A percentile compares a stretch with the other conserved stretches of the same genome.
Conservation (phyloP, 2,797 vertebrate species). For the Phrynocephalus forsythii region DNA sequence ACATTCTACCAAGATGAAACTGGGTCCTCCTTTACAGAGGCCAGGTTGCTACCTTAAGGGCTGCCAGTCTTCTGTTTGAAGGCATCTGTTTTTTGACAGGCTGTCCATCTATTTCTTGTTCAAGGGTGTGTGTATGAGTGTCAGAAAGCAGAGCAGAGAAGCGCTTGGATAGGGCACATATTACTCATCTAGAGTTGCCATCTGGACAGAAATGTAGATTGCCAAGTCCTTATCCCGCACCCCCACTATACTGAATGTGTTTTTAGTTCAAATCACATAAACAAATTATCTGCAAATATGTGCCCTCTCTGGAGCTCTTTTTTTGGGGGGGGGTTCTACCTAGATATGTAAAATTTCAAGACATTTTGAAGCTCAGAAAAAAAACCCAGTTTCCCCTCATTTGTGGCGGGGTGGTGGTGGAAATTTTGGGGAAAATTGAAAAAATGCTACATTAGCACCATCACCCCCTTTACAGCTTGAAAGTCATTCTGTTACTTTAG, state of each 20-base stretch:
- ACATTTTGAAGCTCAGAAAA: no score
- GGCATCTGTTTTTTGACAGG: background rate
- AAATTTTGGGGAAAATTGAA: no score
- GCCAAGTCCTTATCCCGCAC: background rate
- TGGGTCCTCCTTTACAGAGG: background rate
- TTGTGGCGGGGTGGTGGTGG: no score
- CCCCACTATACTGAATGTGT: background rate
- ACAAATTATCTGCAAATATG: background rate
- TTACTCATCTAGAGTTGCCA: background rate
- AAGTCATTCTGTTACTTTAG: no score
- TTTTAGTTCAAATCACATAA: background rate
- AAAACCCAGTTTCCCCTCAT: no score
- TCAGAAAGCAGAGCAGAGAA: background rate
- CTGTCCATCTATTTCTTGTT: background rate
- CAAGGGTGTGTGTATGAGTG: background rate
- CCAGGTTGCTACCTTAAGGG: background rate
- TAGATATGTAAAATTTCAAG: no score
- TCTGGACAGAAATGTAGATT: background rate
- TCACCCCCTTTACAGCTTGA: no score
- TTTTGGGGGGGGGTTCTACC: no score
- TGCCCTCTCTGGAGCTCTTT: background rate
- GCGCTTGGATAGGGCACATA: background rate
- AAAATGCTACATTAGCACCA: no score
- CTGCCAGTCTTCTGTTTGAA: background rate
- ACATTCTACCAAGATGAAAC: background rate